Conservation (phyloP, 2,797 vertebrate genomes). For the Coccyzus lansbergi region DNA sequence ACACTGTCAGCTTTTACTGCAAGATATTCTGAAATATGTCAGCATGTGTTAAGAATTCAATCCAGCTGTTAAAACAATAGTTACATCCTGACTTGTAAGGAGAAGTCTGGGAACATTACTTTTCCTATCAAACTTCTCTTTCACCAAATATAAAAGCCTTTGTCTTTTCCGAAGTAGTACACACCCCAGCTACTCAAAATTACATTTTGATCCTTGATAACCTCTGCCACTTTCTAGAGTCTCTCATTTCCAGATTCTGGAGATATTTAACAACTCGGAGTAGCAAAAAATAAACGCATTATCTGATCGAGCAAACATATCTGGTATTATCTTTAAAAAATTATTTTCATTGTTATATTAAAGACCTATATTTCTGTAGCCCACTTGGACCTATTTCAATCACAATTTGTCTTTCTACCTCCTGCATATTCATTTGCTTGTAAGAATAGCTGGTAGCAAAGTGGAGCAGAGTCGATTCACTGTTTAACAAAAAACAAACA, state of each 20-base stretch:
- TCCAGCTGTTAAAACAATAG: background rate
- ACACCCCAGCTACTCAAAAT: background rate
- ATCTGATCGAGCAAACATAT: background rate
- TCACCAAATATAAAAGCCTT: background rate
- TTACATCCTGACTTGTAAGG: background rate
- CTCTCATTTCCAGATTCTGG: background rate
- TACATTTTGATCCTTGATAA: background rate
- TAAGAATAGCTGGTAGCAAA: background rate
- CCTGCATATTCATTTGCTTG: background rate
- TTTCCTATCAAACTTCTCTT: background rate
- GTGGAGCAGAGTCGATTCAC: background rate
- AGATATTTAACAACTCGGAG: background rate
- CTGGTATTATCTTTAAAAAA: background rate
- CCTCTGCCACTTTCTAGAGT: background rate
- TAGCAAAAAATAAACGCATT: background rate
- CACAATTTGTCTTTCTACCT: background rate
- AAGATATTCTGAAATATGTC: background rate
- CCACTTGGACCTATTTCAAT: background rate
- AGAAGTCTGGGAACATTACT: background rate
- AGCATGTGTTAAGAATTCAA: background rate
- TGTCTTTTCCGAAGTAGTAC: background rate
- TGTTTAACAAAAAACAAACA: background rate
- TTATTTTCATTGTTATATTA: background rate
- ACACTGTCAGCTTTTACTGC: background rate
- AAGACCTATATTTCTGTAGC: background rate